Base-by-base conservation (phyloP, 2,113 vertebrate species). In the Todiramphus saurophagus region DNA sequence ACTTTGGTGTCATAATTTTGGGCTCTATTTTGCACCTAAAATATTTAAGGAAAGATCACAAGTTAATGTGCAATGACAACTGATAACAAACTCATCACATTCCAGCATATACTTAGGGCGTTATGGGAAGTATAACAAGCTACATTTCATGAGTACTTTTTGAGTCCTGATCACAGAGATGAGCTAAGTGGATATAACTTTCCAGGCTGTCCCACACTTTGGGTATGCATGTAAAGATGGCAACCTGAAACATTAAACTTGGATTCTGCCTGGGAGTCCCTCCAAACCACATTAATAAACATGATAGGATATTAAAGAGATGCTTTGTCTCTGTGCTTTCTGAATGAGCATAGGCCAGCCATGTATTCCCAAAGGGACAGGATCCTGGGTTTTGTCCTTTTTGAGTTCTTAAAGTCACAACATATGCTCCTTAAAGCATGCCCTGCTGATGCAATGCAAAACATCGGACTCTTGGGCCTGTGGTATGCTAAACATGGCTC, bases 351-450 rank as follows among this genome's bases (percentile, higher is more conserved):
- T 12, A 84, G 24, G 37, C 35, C n/a, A 86, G 37, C 13, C 15
- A 33, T 13, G 7, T 23, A 30, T 77, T 90, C 39, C 27, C 0
- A 3, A n/a, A 37, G 4, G 20, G 8, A 25, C 0, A 0, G 19
- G 7, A 78, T 43, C 56, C 43, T 87, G 39, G 16, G 12, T 89
- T 89, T 53, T 81, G 39, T 66, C 31, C 19, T 74, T 30, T 48
- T 41, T 62, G 39, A 60, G 20, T 39, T 85, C 62, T 77, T 55
- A 58, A 60, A 80, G 69, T 51, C 66, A 58, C 8, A 48, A 62
- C 3, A 8, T 15, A 5, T 56, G 12, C n/a, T 68, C 30, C 33
- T 79, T 82, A 79, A 79, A 69, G 55, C 48, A n/a, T 83, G 37
- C 15, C 55, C 41, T 41, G 19, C 21, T 74, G 23, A 59, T 30